A percentile compares a stretch with the other conserved stretches of the same genome.
These are phyloP conservation scores for Caenorhabditis briggsae DNA, from an alignment of 1,140 invertebrate species.

Conservation along the genomic window DNA sequence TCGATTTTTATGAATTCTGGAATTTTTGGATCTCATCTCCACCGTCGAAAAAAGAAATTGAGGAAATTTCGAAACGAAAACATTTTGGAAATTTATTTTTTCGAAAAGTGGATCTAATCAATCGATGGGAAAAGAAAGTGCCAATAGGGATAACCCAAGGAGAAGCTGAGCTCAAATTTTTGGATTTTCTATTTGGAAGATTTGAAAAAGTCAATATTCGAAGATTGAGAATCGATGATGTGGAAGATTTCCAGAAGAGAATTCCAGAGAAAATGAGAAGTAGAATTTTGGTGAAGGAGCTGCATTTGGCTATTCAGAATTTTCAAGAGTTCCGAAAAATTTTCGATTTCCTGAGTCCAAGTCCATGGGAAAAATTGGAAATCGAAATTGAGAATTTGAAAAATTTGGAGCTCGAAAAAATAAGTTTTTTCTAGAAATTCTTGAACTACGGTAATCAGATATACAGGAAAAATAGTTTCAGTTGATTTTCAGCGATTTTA, in stretches of 20 bases:
- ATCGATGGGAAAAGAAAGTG: background rate
- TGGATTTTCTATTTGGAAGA: background rate
- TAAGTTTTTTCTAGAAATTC: no score
- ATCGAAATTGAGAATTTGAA: background rate
- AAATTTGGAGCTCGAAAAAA: background rate
- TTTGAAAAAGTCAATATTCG: background rate
- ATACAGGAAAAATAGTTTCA: no score
- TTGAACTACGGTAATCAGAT: no score
- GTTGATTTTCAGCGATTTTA: no score
- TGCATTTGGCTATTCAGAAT: background rate
- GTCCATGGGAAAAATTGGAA: conserved; percentile 3
- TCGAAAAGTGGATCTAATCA: background rate
- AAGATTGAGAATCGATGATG: conserved; percentile 1
- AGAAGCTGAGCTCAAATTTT: background rate
- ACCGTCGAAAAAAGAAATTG: background rate
- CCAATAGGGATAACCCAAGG: background rate
- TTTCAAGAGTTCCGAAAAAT: background rate
- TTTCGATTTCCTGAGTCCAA: background rate
- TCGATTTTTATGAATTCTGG: conserved; percentile 22
- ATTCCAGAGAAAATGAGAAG: background rate
- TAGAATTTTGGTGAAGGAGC: background rate
- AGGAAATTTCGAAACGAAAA: background rate
- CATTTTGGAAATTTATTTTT: conserved; percentile 6
- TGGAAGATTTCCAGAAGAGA: background rate
- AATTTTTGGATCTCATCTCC: background rate